Base-by-base conservation (phyloP, 2,113 vertebrate species). In the Eira barbara region DNA sequence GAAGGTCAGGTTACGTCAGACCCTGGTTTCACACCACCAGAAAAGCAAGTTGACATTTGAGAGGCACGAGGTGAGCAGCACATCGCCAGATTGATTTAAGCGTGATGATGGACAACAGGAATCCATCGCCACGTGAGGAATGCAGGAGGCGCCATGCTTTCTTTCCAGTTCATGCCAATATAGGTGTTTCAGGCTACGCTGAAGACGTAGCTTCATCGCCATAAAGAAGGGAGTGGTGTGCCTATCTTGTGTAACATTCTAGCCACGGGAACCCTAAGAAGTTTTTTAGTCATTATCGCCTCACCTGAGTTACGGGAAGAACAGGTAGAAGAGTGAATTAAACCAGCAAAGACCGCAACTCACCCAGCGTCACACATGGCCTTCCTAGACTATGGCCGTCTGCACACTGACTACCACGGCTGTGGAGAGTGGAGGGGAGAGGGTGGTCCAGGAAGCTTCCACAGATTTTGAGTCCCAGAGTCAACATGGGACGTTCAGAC, bases 151-250 rank as follows among this genome's bases (percentile, higher is more conserved):
- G 25, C 65, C 63, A 83, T 79, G 52, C 49, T 57, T 89, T 97
- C 73, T 87, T 92, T 89, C 25, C 55, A 91, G 27, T 36, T 90
- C 84, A 94, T 88, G 81, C 83, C 94, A 88, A 96, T 65, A 85
- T 6, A 20, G 29, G 42, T 45, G 81, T 89, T 73, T 45, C 47
- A 94, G 79, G 47, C 34, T 81, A 59, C 73, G 47, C 69, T 39
- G 85, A 83, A 94, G 34, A 42, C 83, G 63, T 57, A 47, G 74
- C 47, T 86, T 94, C 47, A 65, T 83, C 63, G 73, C 49, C 76
- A 83, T 57, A 93, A 89, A 71, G 39, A 87, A 95, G 29, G 76
- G 29, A 89, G n/a, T 67, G 27, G 39, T 42, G 7, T 61, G 49
- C n/a, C 78, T 34, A 96, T 47, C 52, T n/a, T 71, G 12, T 36